These are phyloP conservation scores for Cataglyphis hispanica DNA, from an alignment of 1,140 invertebrate genomes.

Conservation along the genomic window DNA sequence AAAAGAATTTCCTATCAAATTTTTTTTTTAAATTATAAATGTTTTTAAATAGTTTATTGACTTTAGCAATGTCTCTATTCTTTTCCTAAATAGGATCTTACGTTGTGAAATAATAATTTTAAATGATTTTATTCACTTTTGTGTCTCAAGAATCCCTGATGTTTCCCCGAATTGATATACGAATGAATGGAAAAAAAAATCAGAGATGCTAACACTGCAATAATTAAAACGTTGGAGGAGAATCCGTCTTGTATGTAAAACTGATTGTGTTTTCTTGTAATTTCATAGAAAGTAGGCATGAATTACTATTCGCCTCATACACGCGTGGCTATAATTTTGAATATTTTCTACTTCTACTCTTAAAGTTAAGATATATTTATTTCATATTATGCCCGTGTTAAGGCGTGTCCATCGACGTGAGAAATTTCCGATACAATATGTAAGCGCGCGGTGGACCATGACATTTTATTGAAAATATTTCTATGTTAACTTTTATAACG, in stretches of 20 bases:
- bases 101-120: not conserved
- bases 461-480: conserved; percentile 54
- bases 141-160: not conserved
- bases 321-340: conserved; percentile 31
- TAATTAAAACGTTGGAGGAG: conserved; percentile 1
- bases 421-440: conserved; percentile 57
- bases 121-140: not conserved
- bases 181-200: not conserved
- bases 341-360: conserved; percentile 25
- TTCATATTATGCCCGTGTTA: conserved; percentile 48
- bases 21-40: too few relatives aligned
- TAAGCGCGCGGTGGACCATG: conserved; percentile 40
- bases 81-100: not conserved
- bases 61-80: not conserved
- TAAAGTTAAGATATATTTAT: conserved; percentile 46
- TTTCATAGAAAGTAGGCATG: conserved; percentile 41
- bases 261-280: conserved; percentile 3
- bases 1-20: too few relatives aligned
- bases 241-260: conserved; percentile 6
- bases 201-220: not conserved
- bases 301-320: not conserved
- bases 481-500: conserved; percentile 34
- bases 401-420: conserved; percentile 53
- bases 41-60: not conserved
- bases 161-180: not conserved